Percentiles rank a stretch among this genome's conserved stretches.
These are phyloP conservation scores for Lacerta agilis DNA, from an alignment of 2,797 vertebrate genomes.

Conservation along the genomic window DNA sequence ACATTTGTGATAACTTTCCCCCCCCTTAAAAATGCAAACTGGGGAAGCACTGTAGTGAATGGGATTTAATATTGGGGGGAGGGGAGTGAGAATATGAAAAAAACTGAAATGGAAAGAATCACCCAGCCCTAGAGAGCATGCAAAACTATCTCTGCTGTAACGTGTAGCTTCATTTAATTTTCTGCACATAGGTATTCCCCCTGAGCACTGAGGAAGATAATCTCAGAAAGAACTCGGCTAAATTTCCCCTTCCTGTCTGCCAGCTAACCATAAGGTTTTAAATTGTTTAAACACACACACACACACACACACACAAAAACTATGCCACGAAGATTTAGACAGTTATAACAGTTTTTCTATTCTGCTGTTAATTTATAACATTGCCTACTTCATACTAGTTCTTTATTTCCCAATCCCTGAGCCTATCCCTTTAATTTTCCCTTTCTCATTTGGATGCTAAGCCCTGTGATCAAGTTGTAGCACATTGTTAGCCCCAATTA, in stretches of 20 bases:
- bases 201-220: not conserved
- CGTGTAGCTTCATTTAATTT: conserved; percentile 20
- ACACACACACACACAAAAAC: too few relatives aligned
- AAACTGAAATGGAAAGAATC: too few relatives aligned
- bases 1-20: too few relatives aligned
- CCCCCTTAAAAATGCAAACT: too few relatives aligned
- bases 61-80: too few relatives aligned
- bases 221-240: not conserved
- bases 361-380: not conserved
- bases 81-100: too few relatives aligned
- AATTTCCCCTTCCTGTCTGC: not conserved
- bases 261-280: not conserved
- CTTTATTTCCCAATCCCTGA: not conserved
- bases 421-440: not conserved
- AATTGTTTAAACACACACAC: not conserved
- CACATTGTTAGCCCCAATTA: not conserved
- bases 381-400: not conserved
- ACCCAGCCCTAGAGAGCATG: not conserved
- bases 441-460: not conserved
- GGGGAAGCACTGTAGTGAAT: too few relatives aligned
- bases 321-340: not conserved
- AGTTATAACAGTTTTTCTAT: not conserved
- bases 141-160: not conserved
- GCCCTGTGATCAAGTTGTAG: not conserved
- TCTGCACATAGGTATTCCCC: not conserved